Base-by-base conservation (phyloP, 35 echinoderm and acorn worm species). In the Chiridota heheva region DNA sequence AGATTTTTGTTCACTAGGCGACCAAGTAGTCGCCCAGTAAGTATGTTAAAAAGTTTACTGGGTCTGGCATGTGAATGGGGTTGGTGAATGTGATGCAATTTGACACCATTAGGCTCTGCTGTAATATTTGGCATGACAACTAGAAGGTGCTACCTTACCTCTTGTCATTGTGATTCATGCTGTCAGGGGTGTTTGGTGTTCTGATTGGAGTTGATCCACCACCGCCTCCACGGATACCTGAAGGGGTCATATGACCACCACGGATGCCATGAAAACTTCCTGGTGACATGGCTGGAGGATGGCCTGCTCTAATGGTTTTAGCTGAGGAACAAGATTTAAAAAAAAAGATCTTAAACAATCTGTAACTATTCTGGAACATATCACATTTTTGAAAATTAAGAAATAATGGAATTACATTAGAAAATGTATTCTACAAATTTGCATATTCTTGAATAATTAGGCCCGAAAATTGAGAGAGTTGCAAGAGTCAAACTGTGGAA, bases 281-380 rank as follows among this genome's bases (percentile, higher is more conserved):
- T 0, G 90, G 89, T 3, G 82, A 88, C n/a, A 65, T 28, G 45
- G 88, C 65, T 12, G 86, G 86, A 0, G 85, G 91, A 36, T 94
- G 91, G 17, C 91, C 91, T 29, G 91, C 85, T 51, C 91, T 34
- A 46, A 94, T 78, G 15, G 91, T 57, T 86, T 94, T 94, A 39
- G 91, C 91, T 89, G 87, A 44, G 44, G 45, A 63, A 71, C 10
- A 58, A 32, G n/a, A n/a, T n/a, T 56, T 24, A 57, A 27, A 63
- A 78, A 16, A 39, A 78, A 61, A 24, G 29, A 10, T 17, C 34
- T 34, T 70, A 37, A n/a, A 70, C 20, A 37, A 13, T 36, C 8
- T 24, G 41, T 7, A 7, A 37, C 17, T 7, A 37, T 33, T 13
- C 15, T 28, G 31, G 8, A 16, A 12, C 15, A 7, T 13, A 30